Conservation (phyloP, 2,888 invertebrate species). For the Dicyrtomina minuta region DNA sequence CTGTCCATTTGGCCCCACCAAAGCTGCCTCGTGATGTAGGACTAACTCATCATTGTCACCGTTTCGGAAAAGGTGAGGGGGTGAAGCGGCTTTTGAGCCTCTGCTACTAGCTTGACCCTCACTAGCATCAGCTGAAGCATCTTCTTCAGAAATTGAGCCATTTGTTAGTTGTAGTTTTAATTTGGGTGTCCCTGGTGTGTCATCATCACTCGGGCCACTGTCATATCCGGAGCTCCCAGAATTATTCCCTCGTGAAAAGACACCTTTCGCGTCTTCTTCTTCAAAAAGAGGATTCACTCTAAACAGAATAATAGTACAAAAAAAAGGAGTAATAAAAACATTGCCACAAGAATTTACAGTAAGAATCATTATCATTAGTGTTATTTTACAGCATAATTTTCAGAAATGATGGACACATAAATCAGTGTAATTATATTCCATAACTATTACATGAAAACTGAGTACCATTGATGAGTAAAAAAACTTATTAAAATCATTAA, state of each 20-base stretch:
- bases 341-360: neutral
- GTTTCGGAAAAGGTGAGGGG: slow-evolving; percentile 45
- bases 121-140: slow-evolving; percentile 4
- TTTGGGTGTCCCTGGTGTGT: slow-evolving; percentile 26
- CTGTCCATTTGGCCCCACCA: slow-evolving; percentile 44
- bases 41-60: slow-evolving; percentile 47
- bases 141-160: neutral
- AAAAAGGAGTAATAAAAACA: neutral
- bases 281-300: slow-evolving; percentile 53
- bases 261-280: slow-evolving; percentile 44
- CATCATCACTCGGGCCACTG: slow-evolving; percentile 51
- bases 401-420: no score
- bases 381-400: no score
- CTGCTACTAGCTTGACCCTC: slow-evolving; percentile 9
- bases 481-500: no score
- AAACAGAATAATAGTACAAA: slow-evolving; percentile 5
- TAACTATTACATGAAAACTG: no score
- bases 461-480: no score
- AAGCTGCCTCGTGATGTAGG: slow-evolving; percentile 50
- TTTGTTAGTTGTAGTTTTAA: slow-evolving; percentile 18
- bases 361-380: no score
- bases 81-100: slow-evolving; percentile 14
- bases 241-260: slow-evolving; percentile 45
- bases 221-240: slow-evolving; percentile 53
- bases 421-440: no score